These are phyloP conservation scores for Rhinopomastus cyanomelas DNA, from an alignment of 2,113 vertebrate genomes.

Conservation along the genomic window DNA sequence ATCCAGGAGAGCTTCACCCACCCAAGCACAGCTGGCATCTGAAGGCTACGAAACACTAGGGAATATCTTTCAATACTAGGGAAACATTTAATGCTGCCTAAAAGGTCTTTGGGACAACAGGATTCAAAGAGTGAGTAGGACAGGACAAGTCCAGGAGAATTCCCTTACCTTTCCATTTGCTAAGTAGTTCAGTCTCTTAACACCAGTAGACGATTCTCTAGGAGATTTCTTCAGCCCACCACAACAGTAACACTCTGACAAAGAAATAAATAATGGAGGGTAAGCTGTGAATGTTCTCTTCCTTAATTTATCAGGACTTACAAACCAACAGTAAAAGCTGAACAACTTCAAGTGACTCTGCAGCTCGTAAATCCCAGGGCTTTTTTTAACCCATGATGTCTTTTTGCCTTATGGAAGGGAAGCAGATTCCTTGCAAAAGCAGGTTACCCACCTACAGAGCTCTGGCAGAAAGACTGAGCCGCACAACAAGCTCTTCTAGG, in stretches of 20 bases:
- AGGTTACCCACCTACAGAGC: background rate
- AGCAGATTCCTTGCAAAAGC: background rate
- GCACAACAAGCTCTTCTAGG: background rate
- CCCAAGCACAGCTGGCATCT: background rate
- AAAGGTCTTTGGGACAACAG: accelerated
- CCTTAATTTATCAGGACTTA: background rate
- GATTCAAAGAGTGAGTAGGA: background rate
- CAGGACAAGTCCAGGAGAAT: background rate
- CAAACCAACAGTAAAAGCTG: background rate
- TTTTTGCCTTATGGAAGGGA: background rate
- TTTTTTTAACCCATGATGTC: background rate
- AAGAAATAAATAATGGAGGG: background rate
- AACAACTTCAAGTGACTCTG: background rate
- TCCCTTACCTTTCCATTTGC: background rate
- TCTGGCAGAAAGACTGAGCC: background rate
- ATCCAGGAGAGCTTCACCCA: background rate
- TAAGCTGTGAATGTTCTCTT: background rate
- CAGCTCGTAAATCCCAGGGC: background rate
- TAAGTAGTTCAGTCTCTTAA: background rate
- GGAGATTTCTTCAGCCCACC: background rate
- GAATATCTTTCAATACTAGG: background rate
- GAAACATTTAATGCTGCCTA: background rate
- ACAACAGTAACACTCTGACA: background rate
- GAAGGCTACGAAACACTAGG: background rate
- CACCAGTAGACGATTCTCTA: background rate